Evolutionary conservation across 2,797 vertebrate genomes (phyloP).

Genomic region (Enteromius argenteus): DNA sequence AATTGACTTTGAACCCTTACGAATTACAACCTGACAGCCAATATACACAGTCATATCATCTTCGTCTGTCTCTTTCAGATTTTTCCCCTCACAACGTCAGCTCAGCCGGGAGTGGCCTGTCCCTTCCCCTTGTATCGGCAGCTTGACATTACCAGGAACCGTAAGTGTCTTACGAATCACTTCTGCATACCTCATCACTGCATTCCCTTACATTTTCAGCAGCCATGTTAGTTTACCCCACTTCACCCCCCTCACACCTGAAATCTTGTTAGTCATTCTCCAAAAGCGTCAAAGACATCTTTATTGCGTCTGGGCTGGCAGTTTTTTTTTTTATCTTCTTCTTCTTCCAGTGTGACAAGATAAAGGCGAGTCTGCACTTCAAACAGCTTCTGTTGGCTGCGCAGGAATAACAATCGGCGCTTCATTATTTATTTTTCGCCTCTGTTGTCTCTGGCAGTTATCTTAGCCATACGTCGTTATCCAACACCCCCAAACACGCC

Average conservation of each 20-base stretch:
- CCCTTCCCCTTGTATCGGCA: background rate
- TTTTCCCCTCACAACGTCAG: background rate
- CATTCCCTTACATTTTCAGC: constrained; percentile 18
- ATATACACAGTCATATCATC: background rate
- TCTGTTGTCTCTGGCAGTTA: constrained; percentile 66
- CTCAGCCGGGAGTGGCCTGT: background rate
- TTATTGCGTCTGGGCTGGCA: constrained; percentile 65
- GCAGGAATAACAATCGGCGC: constrained; percentile 59
- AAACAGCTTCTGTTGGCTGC: constrained; percentile 62
- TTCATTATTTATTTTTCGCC: constrained; percentile 67
- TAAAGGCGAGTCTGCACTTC: constrained; percentile 61
- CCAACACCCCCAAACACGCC: background rate
- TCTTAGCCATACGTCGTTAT: constrained; percentile 53
- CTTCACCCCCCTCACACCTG: constrained; percentile 30
- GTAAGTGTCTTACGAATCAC: background rate
- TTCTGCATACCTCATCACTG: constrained; percentile 9
- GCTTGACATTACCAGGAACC: constrained; percentile 18
- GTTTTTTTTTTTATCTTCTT: constrained; percentile 56
- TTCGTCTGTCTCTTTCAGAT: background rate
- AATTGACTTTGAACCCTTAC: constrained; percentile 2
- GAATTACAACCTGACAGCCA: background rate
- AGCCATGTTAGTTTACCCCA: constrained; percentile 31
- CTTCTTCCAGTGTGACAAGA: constrained; percentile 62
- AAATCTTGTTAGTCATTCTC: constrained; percentile 59
- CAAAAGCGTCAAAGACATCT: constrained; percentile 62